These are phyloP conservation scores for Archaeoteleia sp. DNA, from an alignment of 2,888 invertebrate genomes.

Conservation along the genomic window DNA sequence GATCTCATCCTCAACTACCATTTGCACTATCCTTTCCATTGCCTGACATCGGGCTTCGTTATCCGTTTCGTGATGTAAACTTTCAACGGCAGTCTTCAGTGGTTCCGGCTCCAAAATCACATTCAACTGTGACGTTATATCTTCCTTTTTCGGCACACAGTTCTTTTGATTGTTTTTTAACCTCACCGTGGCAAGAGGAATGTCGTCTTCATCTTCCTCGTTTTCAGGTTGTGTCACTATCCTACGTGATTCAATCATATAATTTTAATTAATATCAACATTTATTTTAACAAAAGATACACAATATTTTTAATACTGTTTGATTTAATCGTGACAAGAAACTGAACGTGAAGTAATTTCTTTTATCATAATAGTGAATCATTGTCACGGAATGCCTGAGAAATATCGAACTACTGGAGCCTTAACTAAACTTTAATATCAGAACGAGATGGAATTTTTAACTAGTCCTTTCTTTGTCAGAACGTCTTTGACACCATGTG, in stretches of 20 bases:
- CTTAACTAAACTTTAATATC: no score
- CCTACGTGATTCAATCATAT: slow-evolving; percentile 58
- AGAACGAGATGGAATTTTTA: no score
- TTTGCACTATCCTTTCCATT: slow-evolving; percentile 80
- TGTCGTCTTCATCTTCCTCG: slow-evolving; percentile 84
- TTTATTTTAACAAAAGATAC: slow-evolving; percentile 7
- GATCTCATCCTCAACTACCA: slow-evolving; percentile 79
- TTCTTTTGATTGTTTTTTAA: slow-evolving; percentile 76
- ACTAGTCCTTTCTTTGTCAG: no score
- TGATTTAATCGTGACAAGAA: no score
- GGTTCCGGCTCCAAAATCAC: slow-evolving; percentile 75
- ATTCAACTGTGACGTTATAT: slow-evolving; percentile 66
- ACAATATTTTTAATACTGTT: slow-evolving; percentile 13
- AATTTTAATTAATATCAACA: slow-evolving; percentile 1
- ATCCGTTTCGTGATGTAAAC: slow-evolving; percentile 78
- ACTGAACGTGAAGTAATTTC: no score
- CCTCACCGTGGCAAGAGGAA: slow-evolving; percentile 86
- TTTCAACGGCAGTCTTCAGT: slow-evolving; percentile 77
- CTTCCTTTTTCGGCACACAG: slow-evolving; percentile 67
- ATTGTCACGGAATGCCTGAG: no score
- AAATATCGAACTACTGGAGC: no score
- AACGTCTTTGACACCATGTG: no score
- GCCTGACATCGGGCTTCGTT: slow-evolving; percentile 79
- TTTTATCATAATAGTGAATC: no score
- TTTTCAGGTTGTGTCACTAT: slow-evolving; percentile 75